These are phyloP conservation scores for Chromobotia macracanthus DNA, from an alignment of 2,797 vertebrate species.

Conservation along the genomic window DNA sequence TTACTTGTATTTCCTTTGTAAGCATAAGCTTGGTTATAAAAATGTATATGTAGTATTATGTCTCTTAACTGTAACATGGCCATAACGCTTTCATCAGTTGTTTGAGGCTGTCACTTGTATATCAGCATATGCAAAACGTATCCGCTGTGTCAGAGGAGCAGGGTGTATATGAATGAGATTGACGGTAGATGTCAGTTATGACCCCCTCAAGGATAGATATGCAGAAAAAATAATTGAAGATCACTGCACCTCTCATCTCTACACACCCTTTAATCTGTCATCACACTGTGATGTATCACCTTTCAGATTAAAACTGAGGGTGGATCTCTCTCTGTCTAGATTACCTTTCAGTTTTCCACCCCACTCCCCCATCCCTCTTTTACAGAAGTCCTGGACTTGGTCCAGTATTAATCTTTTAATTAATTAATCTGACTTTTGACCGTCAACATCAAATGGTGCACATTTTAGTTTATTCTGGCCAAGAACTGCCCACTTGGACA, in stretches of 20 bases:
- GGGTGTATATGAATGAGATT: slow-evolving; percentile 21
- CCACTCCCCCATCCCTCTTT: not conserved
- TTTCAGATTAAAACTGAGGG: slow-evolving; percentile 36
- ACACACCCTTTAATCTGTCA: slow-evolving; percentile 41
- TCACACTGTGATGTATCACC: slow-evolving; percentile 13
- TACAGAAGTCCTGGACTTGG: not conserved
- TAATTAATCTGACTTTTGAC: slow-evolving; percentile 6
- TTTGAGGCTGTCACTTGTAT: not conserved
- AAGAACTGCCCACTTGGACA: not conserved
- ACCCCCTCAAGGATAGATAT: slow-evolving; percentile 37
- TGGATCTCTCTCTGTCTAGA: slow-evolving; percentile 11
- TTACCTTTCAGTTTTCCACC: slow-evolving; percentile 15
- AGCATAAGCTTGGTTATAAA: no score
- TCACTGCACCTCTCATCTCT: slow-evolving; percentile 36
- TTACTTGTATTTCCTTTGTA: no score
- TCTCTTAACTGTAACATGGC: not conserved
- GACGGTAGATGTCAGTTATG: slow-evolving; percentile 3
- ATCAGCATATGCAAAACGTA: not conserved
- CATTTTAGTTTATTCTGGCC: not conserved
- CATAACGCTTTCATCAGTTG: no score
- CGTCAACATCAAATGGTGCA: not conserved
- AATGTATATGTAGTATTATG: no score
- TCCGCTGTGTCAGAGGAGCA: not conserved
- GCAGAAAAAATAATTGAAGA: slow-evolving; percentile 40
- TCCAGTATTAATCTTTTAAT: not conserved